Evolutionary conservation across 1,140 invertebrate genomes (phyloP).

Genomic region (Pemphigus obesinymphae): DNA sequence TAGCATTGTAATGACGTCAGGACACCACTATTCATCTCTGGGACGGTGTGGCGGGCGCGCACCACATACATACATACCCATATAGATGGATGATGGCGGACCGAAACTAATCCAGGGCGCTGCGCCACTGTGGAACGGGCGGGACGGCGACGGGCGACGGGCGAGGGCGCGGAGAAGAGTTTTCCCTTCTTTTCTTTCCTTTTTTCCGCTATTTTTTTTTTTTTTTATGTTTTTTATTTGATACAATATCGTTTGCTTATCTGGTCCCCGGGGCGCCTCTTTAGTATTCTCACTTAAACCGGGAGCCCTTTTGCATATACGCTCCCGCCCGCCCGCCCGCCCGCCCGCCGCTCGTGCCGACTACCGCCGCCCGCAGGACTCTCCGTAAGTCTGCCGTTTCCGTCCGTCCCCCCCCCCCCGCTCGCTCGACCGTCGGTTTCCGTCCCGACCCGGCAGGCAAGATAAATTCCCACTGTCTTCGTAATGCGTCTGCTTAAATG

Average conservation of each 20-base stretch:
- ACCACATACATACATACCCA: no score
- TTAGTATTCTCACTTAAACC: constrained; percentile 42
- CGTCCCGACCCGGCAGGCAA: neutral
- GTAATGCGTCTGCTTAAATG: constrained; percentile 19
- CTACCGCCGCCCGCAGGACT: neutral
- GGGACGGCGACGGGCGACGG: no score
- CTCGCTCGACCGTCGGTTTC: neutral
- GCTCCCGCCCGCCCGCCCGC: neutral
- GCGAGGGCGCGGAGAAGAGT: neutral
- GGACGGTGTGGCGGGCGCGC: neutral
- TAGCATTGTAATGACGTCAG: constrained; percentile 40
- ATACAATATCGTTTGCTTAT: constrained; percentile 42
- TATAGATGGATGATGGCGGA: constrained; percentile 37
- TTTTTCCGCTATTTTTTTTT: neutral
- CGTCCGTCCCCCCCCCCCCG: neutral
- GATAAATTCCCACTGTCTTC: constrained; percentile 40
- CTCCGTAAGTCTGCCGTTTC: no score
- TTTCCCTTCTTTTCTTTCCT: neutral
- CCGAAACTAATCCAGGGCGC: constrained; percentile 31
- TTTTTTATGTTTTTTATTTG: constrained; percentile 26
- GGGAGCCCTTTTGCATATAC: constrained; percentile 31
- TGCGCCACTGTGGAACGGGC: neutral
- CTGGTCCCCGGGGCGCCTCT: constrained; percentile 39
- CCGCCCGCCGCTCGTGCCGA: no score
- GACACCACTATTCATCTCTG: constrained; percentile 37